These are phyloP conservation scores for Cyclargus thomasi DNA, from an alignment of 1,140 invertebrate genomes.

Conservation along the genomic window DNA sequence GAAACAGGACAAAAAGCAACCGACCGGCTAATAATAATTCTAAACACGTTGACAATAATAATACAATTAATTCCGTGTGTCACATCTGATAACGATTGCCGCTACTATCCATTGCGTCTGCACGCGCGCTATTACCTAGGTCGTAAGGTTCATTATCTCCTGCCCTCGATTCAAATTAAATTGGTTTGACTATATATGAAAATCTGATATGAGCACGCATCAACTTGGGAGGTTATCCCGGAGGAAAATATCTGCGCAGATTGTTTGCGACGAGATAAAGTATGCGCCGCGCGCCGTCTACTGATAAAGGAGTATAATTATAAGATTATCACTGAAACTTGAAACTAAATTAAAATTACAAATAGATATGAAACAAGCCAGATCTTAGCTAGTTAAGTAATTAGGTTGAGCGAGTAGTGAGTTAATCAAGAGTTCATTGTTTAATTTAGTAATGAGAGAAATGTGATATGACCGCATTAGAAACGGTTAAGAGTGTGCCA, in stretches of 20 bases:
- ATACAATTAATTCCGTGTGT: conserved; percentile 69
- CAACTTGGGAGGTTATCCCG: conserved; percentile 56
- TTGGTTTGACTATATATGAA: conserved; percentile 50
- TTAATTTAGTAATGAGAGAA: too few relatives aligned
- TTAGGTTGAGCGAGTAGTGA: too few relatives aligned
- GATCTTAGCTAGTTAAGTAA: too few relatives aligned
- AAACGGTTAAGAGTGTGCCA: too few relatives aligned
- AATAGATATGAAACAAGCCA: background rate
- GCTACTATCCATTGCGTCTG: conserved; percentile 26
- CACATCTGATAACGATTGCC: conserved; percentile 49
- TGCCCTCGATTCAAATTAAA: conserved; percentile 22
- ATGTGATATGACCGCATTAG: too few relatives aligned
- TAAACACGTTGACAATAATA: conserved; percentile 52
- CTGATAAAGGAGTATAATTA: background rate
- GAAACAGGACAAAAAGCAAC: conserved; percentile 53
- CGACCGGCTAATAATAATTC: conserved; percentile 51
- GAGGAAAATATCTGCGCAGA: conserved; percentile 50
- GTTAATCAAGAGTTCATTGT: too few relatives aligned
- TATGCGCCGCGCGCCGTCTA: background rate
- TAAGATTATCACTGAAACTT: background rate
- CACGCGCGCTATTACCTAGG: conserved; percentile 25
- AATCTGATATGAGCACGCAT: conserved; percentile 40
- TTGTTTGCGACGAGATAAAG: conserved; percentile 20
- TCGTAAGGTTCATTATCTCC: conserved; percentile 30
- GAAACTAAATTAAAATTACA: background rate